Evolutionary conservation across 35 echinoderm and acorn worm genomes (phyloP), one percentile per base, ranked within the genome.

Genomic region (Diadema setosum): DNA sequence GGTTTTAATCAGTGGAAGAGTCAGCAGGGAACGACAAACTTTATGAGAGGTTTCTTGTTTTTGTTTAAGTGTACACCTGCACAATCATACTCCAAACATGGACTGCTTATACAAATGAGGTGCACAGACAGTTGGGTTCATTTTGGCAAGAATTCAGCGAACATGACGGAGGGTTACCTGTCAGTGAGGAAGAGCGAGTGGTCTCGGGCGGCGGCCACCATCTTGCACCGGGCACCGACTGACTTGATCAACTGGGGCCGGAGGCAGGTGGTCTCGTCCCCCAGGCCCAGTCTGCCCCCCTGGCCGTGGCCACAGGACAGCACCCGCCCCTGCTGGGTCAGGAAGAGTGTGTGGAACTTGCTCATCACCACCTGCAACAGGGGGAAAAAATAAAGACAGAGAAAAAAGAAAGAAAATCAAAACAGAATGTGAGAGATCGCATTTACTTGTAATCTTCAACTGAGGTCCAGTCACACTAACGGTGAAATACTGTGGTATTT

Each of bases 291-390:
- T 34, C 96, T 84, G 17, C 96, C 96, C 2, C 96, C 96, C 56
- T 99, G 96, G 9, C 96, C 96, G 83, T 95, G 96, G 29, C 96
- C 96, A 87, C 92, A 99, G 48, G 89, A 92, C 6, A 83, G 89
- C 30, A 99, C 96, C 26, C 36, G 65, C 25, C 93, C 93, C 16
- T 81, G 75, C 14, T 86, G 82, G 16, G 92, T 86, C 83, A 99
- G 58, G 4, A 99, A 78, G 12, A 90, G 89, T 5, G 96, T 92
- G 89, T 99, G 96, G 39, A 92, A 99, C 61, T 99, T 99, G 76
- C 87, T 91, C 86, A 99, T 94, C 52, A 87, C 83, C 8, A 95
- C 87, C 96, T 99, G 81, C 3, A 65, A 39, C 9, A 14, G 63
- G 41, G 36, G 16, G 58, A 24, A 42, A 36, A 7, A 43, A 83